phyloP scores from a whole-genome alignment of 2,888 invertebrate genomes.

The Oscheius sp. region DNA sequence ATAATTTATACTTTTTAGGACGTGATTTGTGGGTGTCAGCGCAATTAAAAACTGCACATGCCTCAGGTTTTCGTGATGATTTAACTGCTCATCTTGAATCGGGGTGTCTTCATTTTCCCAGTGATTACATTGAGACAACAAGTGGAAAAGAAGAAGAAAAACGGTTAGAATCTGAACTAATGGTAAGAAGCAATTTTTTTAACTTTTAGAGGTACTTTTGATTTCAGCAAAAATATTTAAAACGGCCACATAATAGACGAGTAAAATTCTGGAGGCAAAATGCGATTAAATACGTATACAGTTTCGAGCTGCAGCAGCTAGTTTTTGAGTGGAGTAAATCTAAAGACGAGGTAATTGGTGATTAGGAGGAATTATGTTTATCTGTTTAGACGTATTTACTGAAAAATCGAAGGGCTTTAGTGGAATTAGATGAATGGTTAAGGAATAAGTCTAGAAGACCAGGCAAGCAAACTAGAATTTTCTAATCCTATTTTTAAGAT shows the following conservation, averaged over 20 bases:
- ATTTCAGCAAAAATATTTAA: slow-evolving; percentile 33
- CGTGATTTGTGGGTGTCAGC: slow-evolving; percentile 60
- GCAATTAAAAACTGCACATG: slow-evolving; percentile 54
- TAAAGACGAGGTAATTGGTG: neutral
- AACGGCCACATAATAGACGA: slow-evolving; percentile 55
- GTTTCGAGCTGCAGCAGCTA: slow-evolving; percentile 47
- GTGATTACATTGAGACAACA: slow-evolving; percentile 48
- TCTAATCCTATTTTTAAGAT: slow-evolving; percentile 1
- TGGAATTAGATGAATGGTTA: slow-evolving; percentile 24
- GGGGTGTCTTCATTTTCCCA: slow-evolving; percentile 44
- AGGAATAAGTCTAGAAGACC: slow-evolving; percentile 14
- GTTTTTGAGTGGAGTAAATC: slow-evolving; percentile 47
- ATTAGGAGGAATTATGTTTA: neutral
- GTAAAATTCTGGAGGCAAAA: slow-evolving; percentile 49
- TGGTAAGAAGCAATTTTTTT: too few species aligned
- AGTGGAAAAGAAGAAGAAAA: slow-evolving; percentile 42
- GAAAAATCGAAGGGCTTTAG: slow-evolving; percentile 30
- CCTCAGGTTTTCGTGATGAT: slow-evolving; percentile 60
- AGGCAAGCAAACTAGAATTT: neutral
- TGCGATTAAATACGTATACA: slow-evolving; percentile 53
- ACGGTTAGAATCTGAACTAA: too few species aligned
- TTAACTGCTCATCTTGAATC: slow-evolving; percentile 53
- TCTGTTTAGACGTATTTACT: slow-evolving; percentile 30
- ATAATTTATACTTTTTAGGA: slow-evolving; percentile 39
- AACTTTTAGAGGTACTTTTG: too few species aligned